Evolutionary conservation across 2,113 vertebrate species (phyloP).

Genomic region (Herpailurus yagouaroundi): DNA sequence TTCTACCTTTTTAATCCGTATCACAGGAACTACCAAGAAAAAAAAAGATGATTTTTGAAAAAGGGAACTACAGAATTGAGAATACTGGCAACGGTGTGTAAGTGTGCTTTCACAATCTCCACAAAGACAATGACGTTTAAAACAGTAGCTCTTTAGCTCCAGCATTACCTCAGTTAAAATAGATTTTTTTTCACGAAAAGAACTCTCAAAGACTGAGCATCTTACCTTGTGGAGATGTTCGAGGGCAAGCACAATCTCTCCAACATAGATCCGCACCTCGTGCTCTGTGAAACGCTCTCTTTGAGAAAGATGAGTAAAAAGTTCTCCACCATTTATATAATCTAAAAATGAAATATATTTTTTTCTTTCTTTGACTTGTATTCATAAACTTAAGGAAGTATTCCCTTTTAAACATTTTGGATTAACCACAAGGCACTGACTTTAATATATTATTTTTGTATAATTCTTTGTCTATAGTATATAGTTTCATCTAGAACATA

Average conservation of each 20-base stretch:
- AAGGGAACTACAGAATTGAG: not conserved
- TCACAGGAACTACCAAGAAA: not conserved
- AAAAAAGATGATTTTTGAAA: not conserved
- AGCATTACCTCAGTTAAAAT: not conserved
- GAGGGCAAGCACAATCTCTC: constrained; percentile 95
- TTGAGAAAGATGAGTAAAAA: constrained; percentile 99
- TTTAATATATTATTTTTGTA: not conserved
- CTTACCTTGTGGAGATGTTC: constrained; percentile 98
- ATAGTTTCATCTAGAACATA: not conserved
- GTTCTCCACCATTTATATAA: constrained; percentile 98
- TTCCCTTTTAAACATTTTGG: constrained; percentile 45
- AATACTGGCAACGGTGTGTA: fast-evolving
- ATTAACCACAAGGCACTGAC: not conserved
- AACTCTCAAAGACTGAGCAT: not conserved
- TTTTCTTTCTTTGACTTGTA: constrained; percentile 74
- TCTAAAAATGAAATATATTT: constrained; percentile 88
- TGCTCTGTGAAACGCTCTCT: constrained; percentile 96
- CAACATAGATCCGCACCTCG: constrained; percentile 95
- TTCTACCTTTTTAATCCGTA: not conserved
- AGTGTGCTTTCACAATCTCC: not conserved
- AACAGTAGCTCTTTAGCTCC: not conserved
- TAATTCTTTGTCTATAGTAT: not conserved
- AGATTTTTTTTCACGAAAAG: not conserved
- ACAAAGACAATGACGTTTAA: not conserved
- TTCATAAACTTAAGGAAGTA: constrained; percentile 58